Evolutionary conservation across 2,888 invertebrate genomes (phyloP), one percentile per base, ranked within the genome.

Genomic region (Cabera pusaria): DNA sequence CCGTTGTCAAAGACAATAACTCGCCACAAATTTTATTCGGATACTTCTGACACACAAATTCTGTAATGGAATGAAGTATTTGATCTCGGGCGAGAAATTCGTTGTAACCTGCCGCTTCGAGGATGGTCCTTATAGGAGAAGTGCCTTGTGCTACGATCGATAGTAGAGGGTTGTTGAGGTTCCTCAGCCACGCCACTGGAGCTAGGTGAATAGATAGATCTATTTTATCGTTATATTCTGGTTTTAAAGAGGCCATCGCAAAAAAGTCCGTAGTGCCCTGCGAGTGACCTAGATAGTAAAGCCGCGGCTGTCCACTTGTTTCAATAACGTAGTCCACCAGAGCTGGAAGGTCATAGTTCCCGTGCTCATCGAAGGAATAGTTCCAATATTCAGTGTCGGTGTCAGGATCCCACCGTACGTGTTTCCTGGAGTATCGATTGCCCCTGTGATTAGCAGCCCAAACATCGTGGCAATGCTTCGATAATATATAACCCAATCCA

Each of bases 241-340:
- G 91, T 12, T 64, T 71, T 18, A 85, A 64, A 0, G 91, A 87
- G 1, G 78, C 67, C 82, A 92, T 85, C 0, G 90, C 90, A 46
- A 86, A 92, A 53, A 90, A 92, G 20, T 77, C 59, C 0, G 92
- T 92, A 0, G 91, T 91, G 9, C 95, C 95, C 72, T 90, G 91
- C 3, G 94, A 95, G 64, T 95, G 94, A 1, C 94, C 95, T 3
- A 93, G 73, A 63, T 93, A 94, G 53, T 90, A 90, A 0, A 95
- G 48, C 37, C 91, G 78, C 0, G 85, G 49, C 19, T 87, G 76
- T 1, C 88, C 84, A 0, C 93, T 93, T 2, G 42, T 28, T 0
- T 49, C 31, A 1, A 78, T 43, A 6, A 84, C 58, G 29, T 70
- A 71, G 48, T 85, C 79, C 3, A 82, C 90, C 66, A 91, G 91